Base-by-base conservation (phyloP, 1,140 invertebrate genomes). In the Bombus terrestris region DNA sequence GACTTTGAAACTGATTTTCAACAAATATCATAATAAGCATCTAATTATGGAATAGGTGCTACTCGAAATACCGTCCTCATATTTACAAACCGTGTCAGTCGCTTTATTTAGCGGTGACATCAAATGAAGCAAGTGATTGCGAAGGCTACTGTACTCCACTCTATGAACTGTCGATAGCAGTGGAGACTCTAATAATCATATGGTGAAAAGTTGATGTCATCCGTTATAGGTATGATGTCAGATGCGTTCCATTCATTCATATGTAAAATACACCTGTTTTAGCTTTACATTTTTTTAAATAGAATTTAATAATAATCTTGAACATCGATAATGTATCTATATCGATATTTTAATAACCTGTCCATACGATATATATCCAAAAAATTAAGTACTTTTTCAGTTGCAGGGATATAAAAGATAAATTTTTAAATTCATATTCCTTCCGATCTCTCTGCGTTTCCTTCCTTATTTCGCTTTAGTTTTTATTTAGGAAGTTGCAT, bases 91-190 rank as follows among this genome's bases (percentile, higher is more conserved):
- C 80, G 73, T 87, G 84, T 93, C 92, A 92, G 85, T 82, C 81
- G 86, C 82, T 92, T 93, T 91, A 93, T 93, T 91, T 90, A 90
- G 86, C 86, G 85, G 76, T 93, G 93, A 93, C 92, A 93, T 93
- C 92, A 93, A 93, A 89, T 59, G 81, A 86, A 53, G 69, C 89
- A 92, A 92, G 91, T 92, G 90, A 86, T 81, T 79, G 66, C 72
- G 90, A 92, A 92, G 93, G 92, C 76, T 92, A 86, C 73, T 53
- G 75, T 77, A 76, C 35, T 74, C 59, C 66, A 83, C 66, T 41
- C 64, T 87, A 80, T 64, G 73, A 89, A 88, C 69, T 32, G 13
- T 39, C 72, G 84, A 76, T 87, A 76, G 37, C 62, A 53, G 81
- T 80, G 79, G 77, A 59, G 72, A 35, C 69, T 74, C 74, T 81